A percentile compares a stretch with the other conserved stretches of the same genome.
Conservation (phyloP, 2,888 invertebrate genomes). For the Shargacucullia verbasci region DNA sequence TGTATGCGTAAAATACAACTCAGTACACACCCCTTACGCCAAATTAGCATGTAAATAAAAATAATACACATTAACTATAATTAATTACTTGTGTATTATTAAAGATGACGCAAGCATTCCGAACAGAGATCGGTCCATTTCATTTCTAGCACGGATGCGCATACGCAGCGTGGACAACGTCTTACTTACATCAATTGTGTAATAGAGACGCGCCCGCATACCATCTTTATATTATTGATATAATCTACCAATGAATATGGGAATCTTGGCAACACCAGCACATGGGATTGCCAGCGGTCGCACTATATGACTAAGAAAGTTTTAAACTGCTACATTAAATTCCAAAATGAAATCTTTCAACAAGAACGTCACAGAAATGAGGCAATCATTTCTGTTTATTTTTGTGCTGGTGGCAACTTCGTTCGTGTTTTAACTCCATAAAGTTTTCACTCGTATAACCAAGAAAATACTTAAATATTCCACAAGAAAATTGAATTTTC, state of each 20-base stretch:
- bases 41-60: background rate
- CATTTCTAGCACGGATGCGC: conserved; percentile 73
- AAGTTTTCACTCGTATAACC: background rate
- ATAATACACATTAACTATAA: conserved; percentile 15
- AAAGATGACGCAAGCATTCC: conserved; percentile 62
- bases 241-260: conserved; percentile 39
- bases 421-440: no score
- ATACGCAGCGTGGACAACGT: conserved; percentile 34
- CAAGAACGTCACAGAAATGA: background rate
- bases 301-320: conserved; percentile 2
- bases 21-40: no score
- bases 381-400: no score
- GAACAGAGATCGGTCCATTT: conserved; percentile 68
- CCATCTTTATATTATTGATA: conserved; percentile 28
- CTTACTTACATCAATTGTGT: conserved; percentile 53
- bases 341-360: background rate
- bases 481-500: conserved; percentile 24
- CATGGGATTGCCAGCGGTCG: conserved; percentile 11
- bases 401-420: background rate
- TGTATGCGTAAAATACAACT: no score
- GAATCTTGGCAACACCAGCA: conserved; percentile 27
- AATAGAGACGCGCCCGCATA: conserved; percentile 56
- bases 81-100: conserved; percentile 24
- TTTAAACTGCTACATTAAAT: background rate
- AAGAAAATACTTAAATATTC: no score